Evolutionary conservation across 2,797 vertebrate species (phyloP).

Genomic region (Thalassophryne amazonica): DNA sequence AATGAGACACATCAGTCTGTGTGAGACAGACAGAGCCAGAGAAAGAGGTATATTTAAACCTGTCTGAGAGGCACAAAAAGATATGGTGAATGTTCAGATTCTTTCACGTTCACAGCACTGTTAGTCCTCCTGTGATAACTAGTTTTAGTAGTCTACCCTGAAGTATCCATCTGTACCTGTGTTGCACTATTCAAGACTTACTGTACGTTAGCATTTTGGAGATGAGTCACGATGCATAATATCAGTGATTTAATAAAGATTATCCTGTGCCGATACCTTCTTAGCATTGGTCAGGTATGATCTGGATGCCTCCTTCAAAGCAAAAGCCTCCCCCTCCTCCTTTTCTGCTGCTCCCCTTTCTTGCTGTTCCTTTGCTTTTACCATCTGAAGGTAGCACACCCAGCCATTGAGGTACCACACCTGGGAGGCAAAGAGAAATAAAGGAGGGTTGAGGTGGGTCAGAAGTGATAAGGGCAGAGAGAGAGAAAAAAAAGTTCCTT

Average conservation of each 20-base stretch:
- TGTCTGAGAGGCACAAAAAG: constrained; percentile 28
- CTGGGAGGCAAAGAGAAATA: constrained; percentile 56
- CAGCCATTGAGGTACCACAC: constrained; percentile 82
- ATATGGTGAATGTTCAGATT: constrained; percentile 28
- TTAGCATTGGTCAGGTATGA: constrained; percentile 78
- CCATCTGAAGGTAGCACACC: constrained; percentile 77
- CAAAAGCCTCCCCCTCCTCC: constrained; percentile 59
- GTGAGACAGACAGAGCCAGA: not conserved
- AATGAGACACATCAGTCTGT: constrained; percentile 56
- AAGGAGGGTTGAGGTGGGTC: not conserved
- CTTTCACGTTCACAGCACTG: constrained; percentile 12
- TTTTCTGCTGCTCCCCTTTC: constrained; percentile 41
- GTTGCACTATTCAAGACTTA: not conserved
- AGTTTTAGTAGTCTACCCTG: not conserved
- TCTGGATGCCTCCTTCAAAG: constrained; percentile 68
- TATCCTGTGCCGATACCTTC: constrained; percentile 64
- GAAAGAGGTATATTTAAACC: constrained; percentile 33
- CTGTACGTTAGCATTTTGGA: not conserved
- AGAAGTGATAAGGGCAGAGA: not conserved
- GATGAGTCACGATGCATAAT: not conserved
- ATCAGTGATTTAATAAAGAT: not conserved
- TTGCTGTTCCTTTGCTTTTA: constrained; percentile 58
- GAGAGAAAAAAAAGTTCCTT: constrained; percentile 25
- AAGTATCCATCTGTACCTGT: constrained; percentile 1
- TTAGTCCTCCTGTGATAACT: constrained; percentile 18